Conservation (phyloP, 64 coral and sea anemone species). For the Montipora foliosa region DNA sequence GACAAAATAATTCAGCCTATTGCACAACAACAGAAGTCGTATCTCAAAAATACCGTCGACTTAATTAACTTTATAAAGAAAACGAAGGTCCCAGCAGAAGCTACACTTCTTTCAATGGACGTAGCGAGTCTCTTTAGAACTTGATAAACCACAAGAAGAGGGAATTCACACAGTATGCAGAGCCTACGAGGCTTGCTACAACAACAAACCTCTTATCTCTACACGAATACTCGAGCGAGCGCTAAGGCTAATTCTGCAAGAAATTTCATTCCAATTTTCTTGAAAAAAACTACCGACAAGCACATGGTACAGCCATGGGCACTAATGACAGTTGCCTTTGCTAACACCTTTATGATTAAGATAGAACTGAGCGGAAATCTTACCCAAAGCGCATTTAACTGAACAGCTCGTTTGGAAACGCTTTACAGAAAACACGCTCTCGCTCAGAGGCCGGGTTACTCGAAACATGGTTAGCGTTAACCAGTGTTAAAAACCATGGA, state of each 20-base stretch:
- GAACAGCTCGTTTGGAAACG: conserved; percentile 1
- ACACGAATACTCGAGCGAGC: no score
- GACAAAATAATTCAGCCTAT: not conserved
- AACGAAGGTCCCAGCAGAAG: not conserved
- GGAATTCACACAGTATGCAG: no score
- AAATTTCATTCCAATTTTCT: no score
- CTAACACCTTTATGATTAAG: not conserved
- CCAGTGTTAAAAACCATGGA: no score
- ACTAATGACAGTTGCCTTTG: not conserved
- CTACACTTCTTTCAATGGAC: not conserved
- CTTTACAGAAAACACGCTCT: not conserved
- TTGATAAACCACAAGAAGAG: not conserved
- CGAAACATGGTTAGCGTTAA: no score
- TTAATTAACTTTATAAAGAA: not conserved
- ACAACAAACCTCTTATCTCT: no score
- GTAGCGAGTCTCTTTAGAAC: not conserved
- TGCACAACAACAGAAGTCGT: not conserved
- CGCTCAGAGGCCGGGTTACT: no score
- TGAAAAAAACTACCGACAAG: no score
- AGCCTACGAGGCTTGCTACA: no score
- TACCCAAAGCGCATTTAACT: not conserved
- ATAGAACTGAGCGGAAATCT: not conserved
- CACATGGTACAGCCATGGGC: no score
- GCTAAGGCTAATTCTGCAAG: no score
- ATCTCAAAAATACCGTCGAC: not conserved